A percentile compares a stretch with the other conserved stretches of the same genome.
Conservation (phyloP, 2,797 vertebrate species). For the Poecilia gillii region DNA sequence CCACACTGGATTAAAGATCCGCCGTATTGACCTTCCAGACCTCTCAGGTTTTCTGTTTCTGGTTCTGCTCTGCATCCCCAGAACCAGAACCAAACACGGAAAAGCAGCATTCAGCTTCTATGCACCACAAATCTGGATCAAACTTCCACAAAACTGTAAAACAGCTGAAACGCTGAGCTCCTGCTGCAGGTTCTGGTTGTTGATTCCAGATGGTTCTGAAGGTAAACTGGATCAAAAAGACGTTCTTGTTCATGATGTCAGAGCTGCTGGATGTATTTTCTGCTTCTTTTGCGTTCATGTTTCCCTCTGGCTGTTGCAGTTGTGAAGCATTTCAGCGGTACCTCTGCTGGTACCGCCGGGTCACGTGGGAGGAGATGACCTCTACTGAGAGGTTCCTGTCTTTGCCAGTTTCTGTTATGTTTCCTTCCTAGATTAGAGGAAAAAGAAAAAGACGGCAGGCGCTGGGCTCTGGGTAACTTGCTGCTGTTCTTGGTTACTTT, state of each 20-base stretch:
- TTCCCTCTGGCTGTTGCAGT: background rate
- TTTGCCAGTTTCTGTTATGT: constrained; percentile 40
- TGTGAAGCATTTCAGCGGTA: background rate
- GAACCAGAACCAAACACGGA: too few species aligned
- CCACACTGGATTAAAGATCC: too few species aligned
- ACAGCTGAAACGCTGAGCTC: background rate
- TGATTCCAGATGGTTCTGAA: background rate
- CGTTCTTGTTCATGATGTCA: background rate
- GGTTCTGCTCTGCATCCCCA: too few species aligned
- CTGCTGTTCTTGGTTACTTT: constrained; percentile 11
- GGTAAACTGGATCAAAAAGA: background rate
- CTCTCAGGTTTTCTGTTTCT: too few species aligned
- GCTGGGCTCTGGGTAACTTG: constrained; percentile 15
- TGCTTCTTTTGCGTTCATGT: background rate
- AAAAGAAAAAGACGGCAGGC: constrained; percentile 26
- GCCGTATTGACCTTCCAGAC: too few species aligned
- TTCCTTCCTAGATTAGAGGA: constrained; percentile 53
- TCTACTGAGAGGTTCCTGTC: constrained; percentile 62
- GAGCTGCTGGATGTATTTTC: background rate
- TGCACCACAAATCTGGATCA: too few species aligned
- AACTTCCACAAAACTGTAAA: too few species aligned
- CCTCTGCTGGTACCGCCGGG: background rate
- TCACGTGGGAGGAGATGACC: constrained; percentile 55
- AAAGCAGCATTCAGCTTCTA: too few species aligned
- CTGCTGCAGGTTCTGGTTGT: background rate